Evolutionary conservation across 1,140 invertebrate species (phyloP).

Genomic region (Ips nitidus): DNA sequence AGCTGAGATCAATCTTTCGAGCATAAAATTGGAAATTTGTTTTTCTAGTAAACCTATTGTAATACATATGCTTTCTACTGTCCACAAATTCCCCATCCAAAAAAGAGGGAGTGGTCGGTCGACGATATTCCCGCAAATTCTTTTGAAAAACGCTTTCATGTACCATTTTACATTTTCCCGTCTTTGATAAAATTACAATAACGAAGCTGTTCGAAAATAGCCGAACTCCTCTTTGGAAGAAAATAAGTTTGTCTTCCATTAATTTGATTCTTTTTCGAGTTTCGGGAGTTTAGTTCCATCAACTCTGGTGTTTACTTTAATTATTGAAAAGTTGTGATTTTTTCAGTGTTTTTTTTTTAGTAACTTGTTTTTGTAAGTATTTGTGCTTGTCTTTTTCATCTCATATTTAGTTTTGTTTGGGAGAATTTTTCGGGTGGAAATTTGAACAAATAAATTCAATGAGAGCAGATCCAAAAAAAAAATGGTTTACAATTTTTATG

Average conservation of each 20-base stretch:
- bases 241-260: conserved; percentile 26
- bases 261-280: conserved; percentile 43
- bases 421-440: too few species aligned
- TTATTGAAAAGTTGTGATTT: too few species aligned
- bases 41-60: not conserved
- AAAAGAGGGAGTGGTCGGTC: too few species aligned
- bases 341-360: too few species aligned
- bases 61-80: not conserved
- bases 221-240: conserved; percentile 36
- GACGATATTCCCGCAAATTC: not conserved
- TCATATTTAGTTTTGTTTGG: too few species aligned
- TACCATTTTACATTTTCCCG: conserved; percentile 25
- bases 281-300: not conserved
- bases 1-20: not conserved
- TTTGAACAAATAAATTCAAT: too few species aligned
- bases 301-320: too few species aligned
- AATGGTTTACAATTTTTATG: too few species aligned
- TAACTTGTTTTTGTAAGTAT: too few species aligned
- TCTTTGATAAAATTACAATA: conserved; percentile 37
- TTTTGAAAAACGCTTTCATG: conserved; percentile 20
- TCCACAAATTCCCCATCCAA: too few species aligned
- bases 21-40: not conserved
- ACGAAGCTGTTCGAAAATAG: conserved; percentile 41
- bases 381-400: too few species aligned
- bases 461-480: too few species aligned